Base-by-base conservation (phyloP, 2,888 invertebrate genomes). In the Rhamnusium bicolor region DNA sequence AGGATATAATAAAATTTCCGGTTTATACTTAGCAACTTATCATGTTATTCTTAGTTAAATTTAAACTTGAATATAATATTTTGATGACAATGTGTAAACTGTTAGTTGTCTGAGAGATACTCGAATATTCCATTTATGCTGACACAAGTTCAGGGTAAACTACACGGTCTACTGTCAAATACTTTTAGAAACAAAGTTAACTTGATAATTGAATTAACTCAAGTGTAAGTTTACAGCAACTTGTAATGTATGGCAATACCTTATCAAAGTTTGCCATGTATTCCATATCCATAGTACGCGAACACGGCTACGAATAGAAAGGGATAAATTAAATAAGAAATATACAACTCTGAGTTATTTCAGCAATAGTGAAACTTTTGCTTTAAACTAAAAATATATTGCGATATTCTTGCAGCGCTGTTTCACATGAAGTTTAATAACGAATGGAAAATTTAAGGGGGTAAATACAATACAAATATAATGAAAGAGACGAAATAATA, bases 61-160 rank as follows among this genome's bases (percentile, higher is more conserved):
- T 61, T 46, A 61, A 21, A 14, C 46, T 56, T 16, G 21, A 21
- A 21, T 19, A 46, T 61, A 18, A 16, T 16, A 49, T 69, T 56
- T 49, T 61, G 27, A 47, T 69, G 29, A 49, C 69, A 60, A 47
- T 27, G 16, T 61, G 49, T 69, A 69, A 69, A n/a, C 21, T 61
- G 61, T 40, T 69, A 27, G 61, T 40, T 61, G 49, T 69, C 19
- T 12, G 49, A 58, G 70, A 29, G 40, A 58, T 70, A 69, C 72
- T 60, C 71, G 73, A 77, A 75, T 76, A 76, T 79, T 79, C 74
- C 72, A 75, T 77, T 78, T 76, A 76, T 73, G 72, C 76, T 78
- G 76, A 79, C 77, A 76, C 73, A 75, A 77, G 73, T 77, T 77
- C 61, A 75, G 62, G 70, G 71, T 75, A 77, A 73, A 69, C 75